These are phyloP conservation scores for Cryptoblepharus egeriae DNA, from an alignment of 2,797 vertebrate species.

Conservation along the genomic window DNA sequence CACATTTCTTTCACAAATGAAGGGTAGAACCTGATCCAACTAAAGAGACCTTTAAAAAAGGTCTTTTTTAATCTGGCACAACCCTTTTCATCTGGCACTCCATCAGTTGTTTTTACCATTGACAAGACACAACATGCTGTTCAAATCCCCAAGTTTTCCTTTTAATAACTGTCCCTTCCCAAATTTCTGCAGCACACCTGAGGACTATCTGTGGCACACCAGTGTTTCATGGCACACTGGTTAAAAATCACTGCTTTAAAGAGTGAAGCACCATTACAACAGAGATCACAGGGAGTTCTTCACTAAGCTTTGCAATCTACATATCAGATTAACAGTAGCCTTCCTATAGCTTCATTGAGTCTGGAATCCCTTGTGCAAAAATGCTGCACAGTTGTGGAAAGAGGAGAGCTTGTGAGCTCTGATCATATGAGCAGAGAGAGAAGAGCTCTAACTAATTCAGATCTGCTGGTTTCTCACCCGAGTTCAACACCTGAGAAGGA, in stretches of 20 bases:
- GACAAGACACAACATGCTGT: no score
- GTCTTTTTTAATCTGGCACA: no score
- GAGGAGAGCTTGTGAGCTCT: background rate
- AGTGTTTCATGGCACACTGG: no score
- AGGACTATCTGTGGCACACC: no score
- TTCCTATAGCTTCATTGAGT: background rate
- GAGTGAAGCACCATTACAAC: background rate
- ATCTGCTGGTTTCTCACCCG: background rate
- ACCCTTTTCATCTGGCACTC: no score
- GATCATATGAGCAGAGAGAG: no score
- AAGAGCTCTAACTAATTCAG: no score
- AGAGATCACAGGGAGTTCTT: background rate
- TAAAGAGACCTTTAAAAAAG: background rate
- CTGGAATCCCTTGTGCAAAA: background rate
- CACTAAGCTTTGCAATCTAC: background rate
- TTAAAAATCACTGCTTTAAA: no score
- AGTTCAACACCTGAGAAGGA: background rate
- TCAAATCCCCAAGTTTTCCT: no score
- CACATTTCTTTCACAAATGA: constrained; percentile 3
- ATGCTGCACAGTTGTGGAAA: background rate
- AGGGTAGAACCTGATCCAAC: background rate
- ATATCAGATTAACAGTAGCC: background rate
- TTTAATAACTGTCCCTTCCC: no score
- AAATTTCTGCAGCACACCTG: no score
- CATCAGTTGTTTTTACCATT: no score